Conservation (phyloP, 2,797 vertebrate genomes). For the Premnoplex brunnescens region DNA sequence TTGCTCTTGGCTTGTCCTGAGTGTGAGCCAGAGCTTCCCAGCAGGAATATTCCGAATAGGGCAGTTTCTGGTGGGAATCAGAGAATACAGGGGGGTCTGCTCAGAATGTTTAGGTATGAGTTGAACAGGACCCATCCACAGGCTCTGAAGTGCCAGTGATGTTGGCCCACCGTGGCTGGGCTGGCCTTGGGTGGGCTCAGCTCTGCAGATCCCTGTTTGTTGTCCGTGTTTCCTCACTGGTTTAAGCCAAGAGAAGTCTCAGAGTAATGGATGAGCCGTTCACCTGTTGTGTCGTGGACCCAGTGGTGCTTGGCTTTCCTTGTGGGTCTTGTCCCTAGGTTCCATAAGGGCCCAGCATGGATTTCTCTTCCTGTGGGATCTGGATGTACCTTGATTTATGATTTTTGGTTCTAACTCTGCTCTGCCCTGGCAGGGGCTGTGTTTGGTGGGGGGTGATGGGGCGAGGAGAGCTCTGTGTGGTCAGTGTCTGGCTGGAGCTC, state of each 20-base stretch:
- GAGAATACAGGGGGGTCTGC: neutral
- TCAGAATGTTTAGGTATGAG: neutral
- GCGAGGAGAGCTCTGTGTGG: neutral
- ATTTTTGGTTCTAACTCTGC: neutral
- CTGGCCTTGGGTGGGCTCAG: neutral
- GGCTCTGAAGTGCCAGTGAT: neutral
- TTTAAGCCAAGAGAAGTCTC: neutral
- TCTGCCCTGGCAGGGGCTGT: neutral
- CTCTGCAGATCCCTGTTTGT: neutral
- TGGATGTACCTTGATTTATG: neutral
- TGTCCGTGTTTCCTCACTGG: neutral
- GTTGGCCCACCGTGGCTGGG: neutral
- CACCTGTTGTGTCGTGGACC: neutral
- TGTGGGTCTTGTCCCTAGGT: rapidly evolving
- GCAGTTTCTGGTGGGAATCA: neutral
- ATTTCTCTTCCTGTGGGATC: neutral
- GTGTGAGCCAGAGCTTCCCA: neutral
- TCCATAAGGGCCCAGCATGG: rapidly evolving
- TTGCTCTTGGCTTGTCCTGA: neutral
- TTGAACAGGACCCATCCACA: rapidly evolving
- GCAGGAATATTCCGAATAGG: neutral
- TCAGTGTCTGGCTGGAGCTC: neutral
- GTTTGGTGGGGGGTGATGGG: neutral
- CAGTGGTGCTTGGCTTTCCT: neutral
- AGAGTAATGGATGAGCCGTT: neutral